Base-by-base conservation (phyloP, 2,888 invertebrate genomes). In the Pammene aurita region DNA sequence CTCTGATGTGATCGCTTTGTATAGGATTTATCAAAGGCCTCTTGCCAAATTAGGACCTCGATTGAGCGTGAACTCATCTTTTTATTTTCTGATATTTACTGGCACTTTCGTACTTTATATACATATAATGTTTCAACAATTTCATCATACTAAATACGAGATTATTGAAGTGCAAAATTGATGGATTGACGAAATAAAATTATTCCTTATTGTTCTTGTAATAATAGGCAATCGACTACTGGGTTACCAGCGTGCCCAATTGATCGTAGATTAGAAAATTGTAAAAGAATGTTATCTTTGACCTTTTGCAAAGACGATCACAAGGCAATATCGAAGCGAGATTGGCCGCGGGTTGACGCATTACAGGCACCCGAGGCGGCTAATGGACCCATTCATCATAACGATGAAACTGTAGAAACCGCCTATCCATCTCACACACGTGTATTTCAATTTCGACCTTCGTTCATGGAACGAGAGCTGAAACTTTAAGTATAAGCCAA, bases 311-410 rank as follows among this genome's bases (percentile, higher is more conserved):
- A 63, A 68, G 64, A 57, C 54, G 56, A 58, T 48, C 65, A 69
- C 18, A 52, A 35, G 50, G 34, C 60, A 16, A 38, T 66, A 44
- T 60, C 35, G 42, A 26, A n/a, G 58, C 41, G 16, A 48, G 62
- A 65, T 34, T 42, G 46, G 50, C 73, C 11, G 6, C 41, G 63
- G 60, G 62, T 70, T 79, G 81, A 77, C 80, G 80, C 80, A 81
- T 76, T 83, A 82, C 81, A 81, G 78, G 73, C 74, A 73, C 67
- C 77, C 75, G 71, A 78, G 74, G 79, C 78, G 77, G 80, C 81
- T 83, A 82, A 82, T 83, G 82, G 85, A 85, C 80, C 82, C 89
- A 88, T 89, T 90, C 85, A 87, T 85, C 78, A 84, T 80, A 41
- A 38, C 18, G 41, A 41, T 38, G 6, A 16, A 38, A 38, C 50